Conservation (phyloP, 1,140 invertebrate genomes). For the Pissodes strobi region DNA sequence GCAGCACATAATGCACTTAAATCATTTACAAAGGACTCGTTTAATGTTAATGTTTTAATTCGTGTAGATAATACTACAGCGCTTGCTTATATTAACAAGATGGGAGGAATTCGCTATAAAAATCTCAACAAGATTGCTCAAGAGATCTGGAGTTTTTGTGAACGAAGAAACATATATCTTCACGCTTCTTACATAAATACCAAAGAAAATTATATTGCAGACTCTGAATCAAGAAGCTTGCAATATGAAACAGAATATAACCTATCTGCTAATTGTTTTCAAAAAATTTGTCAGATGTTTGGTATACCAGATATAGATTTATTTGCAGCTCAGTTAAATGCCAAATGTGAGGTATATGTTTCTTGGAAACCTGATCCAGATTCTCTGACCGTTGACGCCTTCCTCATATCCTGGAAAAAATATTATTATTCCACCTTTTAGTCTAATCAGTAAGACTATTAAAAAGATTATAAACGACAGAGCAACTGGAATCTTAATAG, state of each 20-base stretch:
- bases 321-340: neutral
- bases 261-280: neutral
- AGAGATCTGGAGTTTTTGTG: constrained; percentile 12
- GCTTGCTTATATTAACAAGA: constrained; percentile 18
- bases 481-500: constrained; percentile 2
- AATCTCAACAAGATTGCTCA: constrained; percentile 12
- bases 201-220: constrained; percentile 9
- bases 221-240: constrained; percentile 4
- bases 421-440: no score
- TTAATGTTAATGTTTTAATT: constrained; percentile 3
- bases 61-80: constrained; percentile 23
- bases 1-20: constrained; percentile 7
- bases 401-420: no score
- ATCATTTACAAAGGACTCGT: neutral
- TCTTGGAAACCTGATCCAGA: neutral
- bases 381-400: no score
- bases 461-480: constrained; percentile 1
- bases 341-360: neutral
- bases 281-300: constrained; percentile 13
- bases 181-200: constrained; percentile 15
- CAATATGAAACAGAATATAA: neutral
- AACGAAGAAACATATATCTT: constrained; percentile 1
- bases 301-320: constrained; percentile 4
- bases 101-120: constrained; percentile 10
- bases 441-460: no score